Conservation (phyloP, 35 echinoderm and acorn worm species). For the Heliocidaris tuberculata region DNA sequence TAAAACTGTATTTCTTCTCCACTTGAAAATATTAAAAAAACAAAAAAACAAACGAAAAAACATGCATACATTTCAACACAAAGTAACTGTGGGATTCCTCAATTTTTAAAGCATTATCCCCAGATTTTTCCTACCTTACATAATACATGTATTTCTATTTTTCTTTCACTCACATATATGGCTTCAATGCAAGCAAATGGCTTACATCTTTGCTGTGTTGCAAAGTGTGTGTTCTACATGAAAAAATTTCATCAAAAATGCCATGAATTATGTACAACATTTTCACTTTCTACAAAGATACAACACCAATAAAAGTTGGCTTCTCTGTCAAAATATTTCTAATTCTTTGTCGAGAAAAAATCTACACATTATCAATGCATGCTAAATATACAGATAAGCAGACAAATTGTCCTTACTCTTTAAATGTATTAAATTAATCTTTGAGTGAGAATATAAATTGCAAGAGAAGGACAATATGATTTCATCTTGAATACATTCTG, state of each 20-base stretch:
- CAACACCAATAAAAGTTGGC: neutral
- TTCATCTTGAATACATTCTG: neutral
- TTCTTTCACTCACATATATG: neutral
- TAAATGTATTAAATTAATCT: constrained; percentile 12
- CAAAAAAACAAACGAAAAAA: neutral
- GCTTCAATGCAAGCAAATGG: neutral
- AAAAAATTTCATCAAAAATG: neutral
- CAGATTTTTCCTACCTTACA: neutral
- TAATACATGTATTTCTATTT: neutral
- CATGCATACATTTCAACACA: neutral
- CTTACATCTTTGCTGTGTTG: neutral
- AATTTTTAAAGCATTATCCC: neutral
- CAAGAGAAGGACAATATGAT: constrained; percentile 14
- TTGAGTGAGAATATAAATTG: neutral
- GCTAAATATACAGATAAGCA: constrained; percentile 42
- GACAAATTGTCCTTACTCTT: constrained; percentile 4
- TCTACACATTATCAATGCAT: constrained; percentile 42
- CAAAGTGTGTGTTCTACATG: neutral
- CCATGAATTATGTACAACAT: constrained; percentile 20
- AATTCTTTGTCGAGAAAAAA: constrained; percentile 30
- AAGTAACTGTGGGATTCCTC: neutral
- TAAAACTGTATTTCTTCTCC: too few relatives aligned
- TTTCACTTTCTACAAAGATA: constrained; percentile 21
- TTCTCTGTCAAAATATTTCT: neutral
- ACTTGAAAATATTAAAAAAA: too few relatives aligned